phyloP scores from a whole-genome alignment of 2,113 vertebrate species.

The Takifugu flavidus region DNA sequence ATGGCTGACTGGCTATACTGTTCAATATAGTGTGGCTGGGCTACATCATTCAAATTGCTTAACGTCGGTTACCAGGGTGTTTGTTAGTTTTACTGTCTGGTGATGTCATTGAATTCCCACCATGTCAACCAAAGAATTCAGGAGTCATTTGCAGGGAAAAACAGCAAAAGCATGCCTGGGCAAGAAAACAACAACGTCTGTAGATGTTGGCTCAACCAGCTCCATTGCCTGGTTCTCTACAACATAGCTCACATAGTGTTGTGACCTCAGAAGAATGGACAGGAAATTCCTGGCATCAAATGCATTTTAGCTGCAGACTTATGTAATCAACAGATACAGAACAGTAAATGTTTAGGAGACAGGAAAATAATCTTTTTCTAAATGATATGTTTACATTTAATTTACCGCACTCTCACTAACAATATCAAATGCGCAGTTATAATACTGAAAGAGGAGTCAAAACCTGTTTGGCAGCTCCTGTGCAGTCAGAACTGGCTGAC shows the following conservation, averaged over 20 bases:
- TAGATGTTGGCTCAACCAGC: slow-evolving; percentile 23
- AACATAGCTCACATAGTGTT: slow-evolving; percentile 24
- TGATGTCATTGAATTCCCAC: slow-evolving; percentile 56
- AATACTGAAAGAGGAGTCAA: neutral
- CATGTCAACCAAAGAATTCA: slow-evolving; percentile 34
- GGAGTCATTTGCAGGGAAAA: slow-evolving; percentile 4
- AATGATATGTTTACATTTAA: too few species aligned
- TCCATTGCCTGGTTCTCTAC: slow-evolving; percentile 6
- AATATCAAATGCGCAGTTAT: neutral
- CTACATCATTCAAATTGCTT: neutral
- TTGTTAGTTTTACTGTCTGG: slow-evolving; percentile 5
- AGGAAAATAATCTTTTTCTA: too few species aligned
- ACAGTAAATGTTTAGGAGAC: neutral
- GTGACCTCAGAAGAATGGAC: slow-evolving; percentile 6
- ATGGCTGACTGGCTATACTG: slow-evolving; percentile 2
- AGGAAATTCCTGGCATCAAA: slow-evolving; percentile 55
- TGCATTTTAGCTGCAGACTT: slow-evolving; percentile 42
- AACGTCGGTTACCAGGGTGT: neutral
- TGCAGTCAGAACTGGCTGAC: neutral
- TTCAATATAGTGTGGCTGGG: neutral
- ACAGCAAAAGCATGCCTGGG: slow-evolving; percentile 40
- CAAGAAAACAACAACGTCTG: slow-evolving; percentile 20
- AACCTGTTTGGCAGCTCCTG: slow-evolving; percentile 26
- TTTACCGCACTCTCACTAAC: neutral
- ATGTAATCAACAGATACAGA: slow-evolving; percentile 32